Evolutionary conservation across 2,113 vertebrate species (phyloP).

Genomic region (Psilopsiagon aymara): DNA sequence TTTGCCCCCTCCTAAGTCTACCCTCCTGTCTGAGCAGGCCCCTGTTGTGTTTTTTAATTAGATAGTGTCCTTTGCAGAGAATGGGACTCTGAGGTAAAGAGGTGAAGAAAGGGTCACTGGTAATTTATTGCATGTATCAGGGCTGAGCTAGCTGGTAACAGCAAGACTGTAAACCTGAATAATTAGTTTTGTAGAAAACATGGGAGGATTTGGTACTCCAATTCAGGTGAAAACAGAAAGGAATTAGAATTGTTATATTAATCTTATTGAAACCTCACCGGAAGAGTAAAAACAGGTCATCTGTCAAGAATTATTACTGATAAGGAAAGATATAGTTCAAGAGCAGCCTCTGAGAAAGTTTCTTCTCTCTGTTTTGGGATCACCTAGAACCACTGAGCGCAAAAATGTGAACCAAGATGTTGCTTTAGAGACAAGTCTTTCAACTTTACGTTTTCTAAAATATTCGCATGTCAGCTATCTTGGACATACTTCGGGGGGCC

Average conservation of each 20-base stretch:
- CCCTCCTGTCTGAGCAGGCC: background rate
- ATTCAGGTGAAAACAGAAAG: background rate
- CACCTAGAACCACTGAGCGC: background rate
- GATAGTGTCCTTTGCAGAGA: background rate
- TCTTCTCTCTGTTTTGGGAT: background rate
- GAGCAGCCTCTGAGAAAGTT: background rate
- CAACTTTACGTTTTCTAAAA: background rate
- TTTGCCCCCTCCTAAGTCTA: background rate
- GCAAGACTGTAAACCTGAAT: background rate
- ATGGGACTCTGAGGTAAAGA: background rate
- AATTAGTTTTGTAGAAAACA: background rate
- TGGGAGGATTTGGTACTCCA: background rate
- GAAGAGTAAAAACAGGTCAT: background rate
- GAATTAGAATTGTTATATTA: background rate
- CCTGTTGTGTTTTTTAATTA: constrained; percentile 46
- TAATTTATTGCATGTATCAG: constrained; percentile 5
- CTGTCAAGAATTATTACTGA: background rate
- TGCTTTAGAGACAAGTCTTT: background rate
- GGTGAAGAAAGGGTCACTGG: constrained; percentile 15
- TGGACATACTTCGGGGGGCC: background rate
- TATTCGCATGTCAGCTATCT: background rate
- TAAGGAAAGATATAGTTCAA: background rate
- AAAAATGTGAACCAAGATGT: background rate
- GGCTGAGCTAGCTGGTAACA: background rate
- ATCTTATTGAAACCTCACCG: background rate